Conservation (phyloP, 2,113 vertebrate species). For the Rousettus leschenaultii region DNA sequence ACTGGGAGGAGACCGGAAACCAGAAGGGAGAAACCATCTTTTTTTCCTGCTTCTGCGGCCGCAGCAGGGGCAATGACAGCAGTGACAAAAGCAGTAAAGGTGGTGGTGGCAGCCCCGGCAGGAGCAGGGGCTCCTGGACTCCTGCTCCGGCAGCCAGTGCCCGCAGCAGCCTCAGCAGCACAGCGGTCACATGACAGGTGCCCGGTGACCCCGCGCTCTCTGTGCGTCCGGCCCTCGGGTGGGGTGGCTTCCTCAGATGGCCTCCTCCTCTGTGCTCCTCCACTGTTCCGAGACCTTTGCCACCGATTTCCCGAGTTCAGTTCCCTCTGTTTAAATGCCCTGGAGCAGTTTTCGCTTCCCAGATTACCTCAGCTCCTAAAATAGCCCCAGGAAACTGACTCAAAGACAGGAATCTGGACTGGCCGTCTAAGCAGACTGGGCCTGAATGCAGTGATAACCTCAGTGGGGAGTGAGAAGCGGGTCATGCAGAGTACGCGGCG, state of each 20-base stretch:
- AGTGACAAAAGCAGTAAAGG: neutral
- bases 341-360: neutral
- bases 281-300: neutral
- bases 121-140: fast-evolving
- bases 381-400: neutral
- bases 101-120: neutral
- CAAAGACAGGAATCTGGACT: neutral
- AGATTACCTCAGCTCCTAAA: neutral
- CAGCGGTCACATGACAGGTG: fast-evolving
- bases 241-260: neutral
- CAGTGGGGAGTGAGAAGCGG: neutral
- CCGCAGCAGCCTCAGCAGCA: neutral
- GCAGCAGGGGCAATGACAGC: neutral
- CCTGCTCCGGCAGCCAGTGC: neutral
- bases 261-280: neutral
- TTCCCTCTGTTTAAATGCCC: neutral
- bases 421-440: neutral
- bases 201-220: fast-evolving
- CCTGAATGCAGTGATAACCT: neutral
- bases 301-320: neutral
- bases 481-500: neutral
- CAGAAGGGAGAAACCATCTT: neutral
- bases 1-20: neutral
- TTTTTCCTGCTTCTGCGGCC: neutral
- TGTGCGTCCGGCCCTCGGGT: neutral